A percentile compares a stretch with the other conserved stretches of the same genome.
phyloP scores from a whole-genome alignment of 2,888 invertebrate species.

The Rotaria magnacalcarata region DNA sequence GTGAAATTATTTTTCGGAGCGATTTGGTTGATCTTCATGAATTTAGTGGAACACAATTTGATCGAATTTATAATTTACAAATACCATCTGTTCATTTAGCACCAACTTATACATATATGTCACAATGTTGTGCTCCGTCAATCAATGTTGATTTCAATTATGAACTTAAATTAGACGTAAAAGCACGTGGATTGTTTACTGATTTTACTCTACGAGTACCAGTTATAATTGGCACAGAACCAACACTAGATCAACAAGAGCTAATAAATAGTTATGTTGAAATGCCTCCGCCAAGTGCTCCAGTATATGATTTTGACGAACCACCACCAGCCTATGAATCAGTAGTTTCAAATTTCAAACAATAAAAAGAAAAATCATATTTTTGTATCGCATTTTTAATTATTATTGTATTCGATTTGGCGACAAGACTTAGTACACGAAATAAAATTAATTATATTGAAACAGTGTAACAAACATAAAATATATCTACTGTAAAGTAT shows the following conservation, averaged over 20 bases:
- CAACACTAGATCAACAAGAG: background rate
- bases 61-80: background rate
- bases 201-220: background rate
- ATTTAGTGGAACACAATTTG: background rate
- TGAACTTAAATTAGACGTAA: slow-evolving; percentile 8
- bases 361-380: background rate
- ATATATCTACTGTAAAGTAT: no score
- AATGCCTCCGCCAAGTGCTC: background rate
- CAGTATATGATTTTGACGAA: background rate
- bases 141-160: background rate
- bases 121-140: background rate
- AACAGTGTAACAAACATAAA: no score
- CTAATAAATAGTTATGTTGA: background rate
- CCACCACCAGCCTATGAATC: slow-evolving; percentile 3
- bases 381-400: no score
- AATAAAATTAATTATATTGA: no score
- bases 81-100: background rate
- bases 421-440: no score
- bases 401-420: no score
- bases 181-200: slow-evolving; percentile 21
- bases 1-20: background rate
- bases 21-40: background rate
- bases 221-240: background rate
- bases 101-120: background rate
- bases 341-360: background rate